Evolutionary conservation across 1,140 invertebrate species (phyloP).

Genomic region (Megalopta genalis): DNA sequence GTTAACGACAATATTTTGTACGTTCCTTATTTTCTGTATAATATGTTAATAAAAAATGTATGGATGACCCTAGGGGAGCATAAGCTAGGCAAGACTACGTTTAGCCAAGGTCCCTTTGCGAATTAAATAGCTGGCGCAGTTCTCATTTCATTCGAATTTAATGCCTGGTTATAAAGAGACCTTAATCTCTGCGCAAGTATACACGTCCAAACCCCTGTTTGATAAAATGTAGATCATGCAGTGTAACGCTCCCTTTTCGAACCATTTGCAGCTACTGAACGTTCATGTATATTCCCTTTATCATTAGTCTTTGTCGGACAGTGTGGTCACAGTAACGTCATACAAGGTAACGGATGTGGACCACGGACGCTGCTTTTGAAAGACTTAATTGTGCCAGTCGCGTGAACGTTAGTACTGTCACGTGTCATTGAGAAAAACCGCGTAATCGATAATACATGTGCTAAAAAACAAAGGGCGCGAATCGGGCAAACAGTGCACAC

Average conservation of each 20-base stretch:
- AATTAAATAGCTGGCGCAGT: slow-evolving; percentile 45
- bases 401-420: background rate
- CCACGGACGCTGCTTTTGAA: background rate
- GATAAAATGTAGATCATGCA: slow-evolving; percentile 64
- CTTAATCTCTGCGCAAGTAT: slow-evolving; percentile 54
- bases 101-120: slow-evolving; percentile 38
- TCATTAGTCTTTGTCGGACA: slow-evolving; percentile 44
- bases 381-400: background rate
- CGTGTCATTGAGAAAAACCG: background rate
- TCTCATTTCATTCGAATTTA: slow-evolving; percentile 57
- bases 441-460: background rate
- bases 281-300: slow-evolving; percentile 33
- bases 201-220: slow-evolving; percentile 51
- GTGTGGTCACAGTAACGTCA: background rate
- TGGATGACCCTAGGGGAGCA: background rate
- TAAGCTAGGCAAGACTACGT: slow-evolving; percentile 37
- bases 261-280: slow-evolving; percentile 44
- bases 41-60: too few relatives aligned
- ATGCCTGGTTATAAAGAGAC: slow-evolving; percentile 54
- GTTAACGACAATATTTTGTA: too few relatives aligned
- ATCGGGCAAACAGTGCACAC: background rate
- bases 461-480: background rate
- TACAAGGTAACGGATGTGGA: background rate
- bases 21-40: too few relatives aligned
- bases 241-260: slow-evolving; percentile 46